A percentile compares a stretch with the other conserved stretches of the same genome.
Evolutionary conservation across 92 coral and sea anemone species (phyloP).

Genomic region (Chrysogorgia sp.): DNA sequence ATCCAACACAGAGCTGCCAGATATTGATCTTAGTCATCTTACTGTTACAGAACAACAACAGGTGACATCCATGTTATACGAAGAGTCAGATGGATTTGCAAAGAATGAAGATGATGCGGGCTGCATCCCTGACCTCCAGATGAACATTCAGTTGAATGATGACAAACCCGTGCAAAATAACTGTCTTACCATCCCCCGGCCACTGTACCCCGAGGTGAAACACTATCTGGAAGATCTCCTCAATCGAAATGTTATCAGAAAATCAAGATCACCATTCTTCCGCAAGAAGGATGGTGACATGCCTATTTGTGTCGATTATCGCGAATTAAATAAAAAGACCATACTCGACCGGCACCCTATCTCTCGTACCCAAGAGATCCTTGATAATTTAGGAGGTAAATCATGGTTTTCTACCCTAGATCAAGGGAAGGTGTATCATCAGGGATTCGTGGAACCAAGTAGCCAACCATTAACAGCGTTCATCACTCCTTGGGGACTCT

Average conservation of each 20-base stretch:
- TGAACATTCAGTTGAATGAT: neutral
- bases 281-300: constrained; percentile 27
- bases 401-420: too few relatives aligned
- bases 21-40: constrained; percentile 2
- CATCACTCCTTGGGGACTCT: too few relatives aligned
- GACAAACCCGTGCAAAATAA: constrained; percentile 24
- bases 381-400: too few relatives aligned
- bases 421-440: too few relatives aligned
- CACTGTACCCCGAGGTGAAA: constrained; percentile 34
- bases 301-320: constrained; percentile 1
- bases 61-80: neutral
- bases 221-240: constrained; percentile 9
- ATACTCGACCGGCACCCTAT: too few relatives aligned
- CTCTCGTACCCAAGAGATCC: too few relatives aligned
- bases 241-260: neutral
- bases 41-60: neutral
- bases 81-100: constrained; percentile 15
- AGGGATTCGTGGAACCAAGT: too few relatives aligned
- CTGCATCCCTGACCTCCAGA: constrained; percentile 16
- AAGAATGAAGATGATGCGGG: constrained; percentile 17
- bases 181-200: constrained; percentile 6
- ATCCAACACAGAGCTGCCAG: neutral
- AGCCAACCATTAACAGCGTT: too few relatives aligned
- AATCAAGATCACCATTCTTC: constrained; percentile 14
- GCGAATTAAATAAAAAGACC: too few relatives aligned